phyloP scores from a whole-genome alignment of 2,797 vertebrate genomes.

The Labeo calbasu region DNA sequence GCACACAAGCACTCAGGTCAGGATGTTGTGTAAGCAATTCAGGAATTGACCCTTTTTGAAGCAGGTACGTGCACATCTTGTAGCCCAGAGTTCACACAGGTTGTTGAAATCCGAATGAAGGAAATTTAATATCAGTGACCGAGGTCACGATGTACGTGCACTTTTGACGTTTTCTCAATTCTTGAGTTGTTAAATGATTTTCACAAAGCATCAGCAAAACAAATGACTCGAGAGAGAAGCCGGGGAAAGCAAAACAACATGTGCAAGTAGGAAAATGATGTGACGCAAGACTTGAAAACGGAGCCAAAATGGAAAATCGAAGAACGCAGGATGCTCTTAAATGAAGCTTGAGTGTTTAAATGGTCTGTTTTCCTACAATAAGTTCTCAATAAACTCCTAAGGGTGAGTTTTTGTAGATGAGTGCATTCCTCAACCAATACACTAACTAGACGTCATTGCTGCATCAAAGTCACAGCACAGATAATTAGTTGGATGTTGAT shows the following conservation, averaged over 20 bases:
- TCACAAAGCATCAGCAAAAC: constrained; percentile 27
- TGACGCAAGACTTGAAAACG: constrained; percentile 23
- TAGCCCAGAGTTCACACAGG: constrained; percentile 1
- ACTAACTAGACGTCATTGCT: constrained; percentile 1
- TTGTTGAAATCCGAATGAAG: neutral
- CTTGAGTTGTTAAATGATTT: constrained; percentile 12
- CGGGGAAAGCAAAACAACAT: constrained; percentile 41
- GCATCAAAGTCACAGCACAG: constrained; percentile 1
- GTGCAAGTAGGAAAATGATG: constrained; percentile 30
- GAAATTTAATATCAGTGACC: neutral
- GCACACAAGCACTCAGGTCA: constrained; percentile 28
- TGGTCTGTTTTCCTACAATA: neutral
- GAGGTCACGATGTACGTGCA: neutral
- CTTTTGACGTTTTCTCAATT: neutral
- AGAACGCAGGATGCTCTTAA: neutral
- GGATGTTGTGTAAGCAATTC: constrained; percentile 58
- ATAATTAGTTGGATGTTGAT: neutral
- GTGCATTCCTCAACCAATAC: neutral
- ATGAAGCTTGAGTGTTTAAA: constrained; percentile 4
- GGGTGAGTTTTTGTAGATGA: neutral
- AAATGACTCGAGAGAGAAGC: constrained; percentile 28
- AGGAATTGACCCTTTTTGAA: constrained; percentile 54
- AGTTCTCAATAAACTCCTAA: neutral
- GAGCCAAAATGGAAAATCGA: constrained; percentile 23
- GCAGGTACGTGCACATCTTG: constrained; percentile 42